phyloP scores from a whole-genome alignment of 1,140 invertebrate species.

The Drosophila asahinai region DNA sequence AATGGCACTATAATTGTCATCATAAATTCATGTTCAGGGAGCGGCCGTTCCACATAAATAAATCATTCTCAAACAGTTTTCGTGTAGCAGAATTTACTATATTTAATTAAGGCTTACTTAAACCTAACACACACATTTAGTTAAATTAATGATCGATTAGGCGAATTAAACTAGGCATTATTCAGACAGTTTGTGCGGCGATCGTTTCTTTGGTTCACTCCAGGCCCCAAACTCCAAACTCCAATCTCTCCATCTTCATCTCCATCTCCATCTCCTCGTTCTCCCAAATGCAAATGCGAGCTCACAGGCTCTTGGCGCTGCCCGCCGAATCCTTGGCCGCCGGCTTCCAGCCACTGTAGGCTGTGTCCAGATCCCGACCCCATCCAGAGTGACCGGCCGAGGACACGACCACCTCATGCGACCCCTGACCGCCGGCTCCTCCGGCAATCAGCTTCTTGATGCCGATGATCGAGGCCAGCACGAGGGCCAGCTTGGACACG shows the following conservation, averaged over 20 bases:
- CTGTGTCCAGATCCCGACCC: slow-evolving; percentile 89
- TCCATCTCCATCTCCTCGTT: slow-evolving; percentile 1
- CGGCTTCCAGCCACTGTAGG: slow-evolving; percentile 88
- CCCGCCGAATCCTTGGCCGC: slow-evolving; percentile 65
- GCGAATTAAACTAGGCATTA: slow-evolving; percentile 74
- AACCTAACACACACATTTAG: slow-evolving; percentile 83
- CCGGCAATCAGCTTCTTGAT: slow-evolving; percentile 92
- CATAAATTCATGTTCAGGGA: slow-evolving; percentile 53
- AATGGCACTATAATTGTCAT: slow-evolving; percentile 60
- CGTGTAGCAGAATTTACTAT: slow-evolving; percentile 69
- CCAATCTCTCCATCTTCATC: slow-evolving; percentile 1
- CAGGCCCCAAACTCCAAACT: slow-evolving; percentile 4
- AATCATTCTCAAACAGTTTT: neutral
- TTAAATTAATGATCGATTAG: slow-evolving; percentile 63
- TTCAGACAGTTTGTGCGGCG: slow-evolving; percentile 77
- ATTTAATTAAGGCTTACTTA: slow-evolving; percentile 81
- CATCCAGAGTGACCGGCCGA: slow-evolving; percentile 89
- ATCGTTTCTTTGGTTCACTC: slow-evolving; percentile 76
- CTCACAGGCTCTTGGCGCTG: slow-evolving; percentile 72
- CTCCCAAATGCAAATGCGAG: slow-evolving; percentile 69
- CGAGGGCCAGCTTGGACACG: slow-evolving; percentile 92
- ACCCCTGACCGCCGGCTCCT: slow-evolving; percentile 87
- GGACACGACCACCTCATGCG: slow-evolving; percentile 90
- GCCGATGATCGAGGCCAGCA: slow-evolving; percentile 92
- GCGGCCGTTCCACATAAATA: slow-evolving; percentile 17